Base-by-base conservation (phyloP, 2,888 invertebrate species). In the Papilio demoleus region DNA sequence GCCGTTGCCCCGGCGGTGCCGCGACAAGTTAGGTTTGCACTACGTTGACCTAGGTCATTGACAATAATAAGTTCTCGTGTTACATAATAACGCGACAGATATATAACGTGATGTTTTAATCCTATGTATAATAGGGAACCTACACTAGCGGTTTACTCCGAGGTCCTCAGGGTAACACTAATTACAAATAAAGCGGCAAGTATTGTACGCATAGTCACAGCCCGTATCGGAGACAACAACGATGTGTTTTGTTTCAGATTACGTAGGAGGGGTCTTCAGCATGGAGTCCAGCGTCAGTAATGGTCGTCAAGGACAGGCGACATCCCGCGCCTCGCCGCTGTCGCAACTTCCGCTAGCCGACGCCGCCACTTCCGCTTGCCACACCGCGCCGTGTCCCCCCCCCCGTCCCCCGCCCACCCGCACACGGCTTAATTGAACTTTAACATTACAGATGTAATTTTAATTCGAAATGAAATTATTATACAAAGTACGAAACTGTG, bases 361-460 rank as follows among this genome's bases (percentile, higher is more conserved):
- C 42, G 42, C 42, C 42, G 22, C 45, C 45, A 19, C 45, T 22
- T 45, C 45, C 45, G 45, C 19, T 45, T 42, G 42, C 42, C 42
- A 17, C 42, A 40, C 2, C 40, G 40, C 40, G 14, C 40, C 14
- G 2, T 36, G 36, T 12, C 1, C 12, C 14, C 14, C 2, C 14
- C 38, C 2, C 1, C 36, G 8, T 2, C 14, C 17, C 17, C 17
- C 42, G 8, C n/a, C n/a, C n/a, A 40, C 42, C 17, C 17, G 17
- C 6, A 17, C 45, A 19, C 19, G 19, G 17, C 19, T 45, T 11
- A 19, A 12, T 5, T 5, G 4, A 4, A 45, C 8, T 6, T 31
- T 31, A 31, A 31, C 45, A 11, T 4, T 19, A 1, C 11, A 22
- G 19, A 22, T 22, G n/a, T 42, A 0, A 22, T 22, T 11, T 45